These are phyloP conservation scores for Stegophylla sp. DNA, from an alignment of 2,888 invertebrate species.

Conservation along the genomic window DNA sequence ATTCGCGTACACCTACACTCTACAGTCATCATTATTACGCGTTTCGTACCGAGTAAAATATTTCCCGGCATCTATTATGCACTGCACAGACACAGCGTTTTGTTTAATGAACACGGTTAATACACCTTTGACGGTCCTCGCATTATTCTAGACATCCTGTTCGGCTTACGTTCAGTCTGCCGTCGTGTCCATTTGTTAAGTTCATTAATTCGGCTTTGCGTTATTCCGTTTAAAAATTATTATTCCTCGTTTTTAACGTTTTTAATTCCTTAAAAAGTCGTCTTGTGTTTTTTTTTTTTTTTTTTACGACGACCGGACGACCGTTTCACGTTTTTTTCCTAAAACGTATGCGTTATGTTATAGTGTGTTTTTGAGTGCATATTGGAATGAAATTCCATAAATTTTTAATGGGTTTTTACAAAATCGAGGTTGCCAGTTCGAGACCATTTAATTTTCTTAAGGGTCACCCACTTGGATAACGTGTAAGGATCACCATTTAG, in stretches of 20 bases:
- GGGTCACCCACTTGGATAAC: too few relatives aligned
- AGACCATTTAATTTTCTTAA: too few relatives aligned
- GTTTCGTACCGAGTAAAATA: constrained; percentile 10
- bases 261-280: constrained; percentile 21
- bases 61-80: constrained; percentile 25
- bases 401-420: too few relatives aligned
- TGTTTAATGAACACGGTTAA: constrained; percentile 38
- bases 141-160: constrained; percentile 35
- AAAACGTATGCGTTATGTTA: too few relatives aligned
- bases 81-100: constrained; percentile 27
- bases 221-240: constrained; percentile 28
- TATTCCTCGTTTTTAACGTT: background rate
- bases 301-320: background rate
- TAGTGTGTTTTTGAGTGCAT: too few relatives aligned
- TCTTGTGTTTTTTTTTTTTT: constrained; percentile 20
- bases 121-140: constrained; percentile 28
- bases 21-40: constrained; percentile 6
- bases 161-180: constrained; percentile 9
- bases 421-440: too few relatives aligned
- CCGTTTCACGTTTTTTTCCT: too few relatives aligned
- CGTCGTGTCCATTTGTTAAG: constrained; percentile 26
- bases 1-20: too few relatives aligned
- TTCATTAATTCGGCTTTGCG: constrained; percentile 52
- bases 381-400: too few relatives aligned
- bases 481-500: too few relatives aligned